Conservation (phyloP, 2,797 vertebrate genomes). For the Molossus alvarezi region DNA sequence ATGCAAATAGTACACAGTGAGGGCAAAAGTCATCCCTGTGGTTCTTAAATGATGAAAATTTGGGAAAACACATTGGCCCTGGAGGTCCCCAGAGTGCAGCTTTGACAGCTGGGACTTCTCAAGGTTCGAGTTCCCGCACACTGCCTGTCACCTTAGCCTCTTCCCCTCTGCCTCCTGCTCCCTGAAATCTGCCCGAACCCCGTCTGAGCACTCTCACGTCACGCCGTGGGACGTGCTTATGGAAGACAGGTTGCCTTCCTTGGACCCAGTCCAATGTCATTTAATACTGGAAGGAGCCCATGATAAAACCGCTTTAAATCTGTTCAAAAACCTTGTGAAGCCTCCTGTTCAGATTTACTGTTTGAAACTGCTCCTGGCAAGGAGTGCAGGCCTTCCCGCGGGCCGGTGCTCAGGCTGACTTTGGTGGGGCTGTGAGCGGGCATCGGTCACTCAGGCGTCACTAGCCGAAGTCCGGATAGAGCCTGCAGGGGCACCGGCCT, state of each 20-base stretch:
- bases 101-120: background rate
- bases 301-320: conserved; percentile 73
- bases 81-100: background rate
- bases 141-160: background rate
- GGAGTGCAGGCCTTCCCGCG: conserved; percentile 58
- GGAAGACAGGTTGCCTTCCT: background rate
- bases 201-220: background rate
- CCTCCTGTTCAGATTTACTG: conserved; percentile 72
- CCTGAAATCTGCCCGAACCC: background rate
- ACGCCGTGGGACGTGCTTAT: background rate
- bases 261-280: conserved; percentile 60
- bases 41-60: background rate
- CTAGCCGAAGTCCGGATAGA: background rate
- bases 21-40: background rate
- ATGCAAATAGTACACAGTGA: background rate
- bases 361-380: conserved; percentile 57
- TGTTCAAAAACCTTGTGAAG: conserved; percentile 72
- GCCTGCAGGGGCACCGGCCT: background rate
- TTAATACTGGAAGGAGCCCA: conserved; percentile 57
- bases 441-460: conserved; percentile 25
- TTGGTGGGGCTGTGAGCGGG: background rate
- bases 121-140: background rate
- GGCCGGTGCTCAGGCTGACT: background rate
- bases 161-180: background rate
- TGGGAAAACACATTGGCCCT: background rate